These are phyloP conservation scores for Acanthococcus lagerstroemiae DNA, from an alignment of 2,888 invertebrate species.

Conservation along the genomic window DNA sequence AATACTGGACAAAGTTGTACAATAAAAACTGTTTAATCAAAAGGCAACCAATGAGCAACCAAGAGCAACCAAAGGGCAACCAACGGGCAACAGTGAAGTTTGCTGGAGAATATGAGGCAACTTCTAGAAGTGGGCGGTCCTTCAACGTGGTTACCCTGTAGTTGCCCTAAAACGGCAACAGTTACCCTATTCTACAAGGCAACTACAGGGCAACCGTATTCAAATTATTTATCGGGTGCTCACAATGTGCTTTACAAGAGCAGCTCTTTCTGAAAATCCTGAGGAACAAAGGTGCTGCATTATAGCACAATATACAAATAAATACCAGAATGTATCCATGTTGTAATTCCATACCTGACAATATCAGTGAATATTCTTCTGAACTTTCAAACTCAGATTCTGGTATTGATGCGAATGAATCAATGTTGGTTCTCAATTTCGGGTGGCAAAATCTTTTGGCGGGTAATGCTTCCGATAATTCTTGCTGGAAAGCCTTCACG, in stretches of 20 bases:
- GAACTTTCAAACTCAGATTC: not conserved
- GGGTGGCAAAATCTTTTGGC: not conserved
- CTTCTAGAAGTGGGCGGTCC: too few species aligned
- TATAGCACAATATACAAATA: not conserved
- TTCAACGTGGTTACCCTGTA: too few species aligned
- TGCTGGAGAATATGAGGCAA: too few species aligned
- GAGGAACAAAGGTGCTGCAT: not conserved
- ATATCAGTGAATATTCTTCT: not conserved
- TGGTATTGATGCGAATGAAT: not conserved
- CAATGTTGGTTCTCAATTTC: not conserved
- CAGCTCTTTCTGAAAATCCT: not conserved
- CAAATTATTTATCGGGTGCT: too few species aligned
- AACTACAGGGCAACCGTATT: too few species aligned
- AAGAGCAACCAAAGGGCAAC: too few species aligned
- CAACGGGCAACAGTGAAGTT: too few species aligned
- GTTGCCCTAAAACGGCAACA: too few species aligned
- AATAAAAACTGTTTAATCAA: too few species aligned
- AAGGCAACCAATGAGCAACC: too few species aligned
- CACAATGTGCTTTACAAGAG: not conserved
- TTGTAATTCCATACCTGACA: not conserved
- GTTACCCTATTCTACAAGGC: too few species aligned
- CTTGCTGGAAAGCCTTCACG: not conserved
- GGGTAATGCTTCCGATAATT: not conserved
- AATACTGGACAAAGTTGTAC: too few species aligned
- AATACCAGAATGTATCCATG: not conserved